Evolutionary conservation across 2,888 invertebrate genomes (phyloP), one percentile per base, ranked within the genome.

Genomic region (Clusia tigrina): DNA sequence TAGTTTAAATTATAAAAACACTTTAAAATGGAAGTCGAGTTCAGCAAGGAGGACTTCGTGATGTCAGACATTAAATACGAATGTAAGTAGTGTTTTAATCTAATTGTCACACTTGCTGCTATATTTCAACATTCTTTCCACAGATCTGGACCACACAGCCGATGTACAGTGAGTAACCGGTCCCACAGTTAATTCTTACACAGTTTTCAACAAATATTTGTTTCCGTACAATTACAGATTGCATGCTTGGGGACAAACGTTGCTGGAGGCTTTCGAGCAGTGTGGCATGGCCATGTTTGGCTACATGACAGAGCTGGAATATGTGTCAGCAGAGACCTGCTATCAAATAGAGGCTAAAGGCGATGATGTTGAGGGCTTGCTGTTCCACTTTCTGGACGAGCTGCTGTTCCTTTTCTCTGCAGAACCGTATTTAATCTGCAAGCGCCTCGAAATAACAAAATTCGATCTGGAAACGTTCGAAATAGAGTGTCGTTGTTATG

Each of bases 71-170:
- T 86, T 20, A 92, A 94, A 86, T 94, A 92, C 81, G 94, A 94
- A 87, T 94, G 94, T 93, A 85, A 89, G 91, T 65, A 54, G 6
- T 61, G 42, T 15, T n/a, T 60, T n/a, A 23, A 24, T 51, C 38
- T 20, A 38, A 64, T 46, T 60, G 55, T 59, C 51, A 25, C 2
- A 23, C 38, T 52, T 20, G 52, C 26, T 9, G 17, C 63, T 55
- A 52, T 51, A 24, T 57, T 64, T 59, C 58, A 56, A 61, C n/a
- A 25, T 22, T 25, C 54, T 58, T 64, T 32, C 72, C 66, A 64
- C 86, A 95, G 95, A 94, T 88, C 86, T 98, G 82, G 98, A 98
- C 80, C 98, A 98, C 81, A 96, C 98, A 26, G 98, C 98, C 18
- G 98, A 98, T 86, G 94, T 98, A n/a, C 98, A 98, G 94, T 96